Conservation (phyloP, 1,140 invertebrate genomes). For the Bombus balteatus region DNA sequence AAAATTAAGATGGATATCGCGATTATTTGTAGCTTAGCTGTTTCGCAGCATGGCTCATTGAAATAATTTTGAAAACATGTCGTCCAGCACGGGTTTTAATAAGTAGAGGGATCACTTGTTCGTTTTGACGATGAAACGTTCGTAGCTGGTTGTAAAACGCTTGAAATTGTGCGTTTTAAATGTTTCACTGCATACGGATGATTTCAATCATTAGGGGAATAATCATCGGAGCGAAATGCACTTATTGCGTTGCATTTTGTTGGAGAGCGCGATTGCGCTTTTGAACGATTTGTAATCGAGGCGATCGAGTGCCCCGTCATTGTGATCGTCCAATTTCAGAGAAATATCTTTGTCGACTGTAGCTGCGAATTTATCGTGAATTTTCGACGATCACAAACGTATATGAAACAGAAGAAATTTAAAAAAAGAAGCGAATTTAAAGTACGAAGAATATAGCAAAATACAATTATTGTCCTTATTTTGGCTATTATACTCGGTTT, state of each 20-base stretch:
- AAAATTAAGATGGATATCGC: not conserved
- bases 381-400: not conserved
- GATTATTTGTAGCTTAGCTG: not conserved
- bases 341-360: not conserved
- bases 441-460: not conserved
- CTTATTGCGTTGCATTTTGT: conserved; percentile 13
- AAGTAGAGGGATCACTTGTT: not conserved
- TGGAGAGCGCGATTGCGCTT: not conserved
- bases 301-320: not conserved
- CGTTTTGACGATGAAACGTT: not conserved
- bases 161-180: not conserved
- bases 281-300: conserved; percentile 28
- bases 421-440: not conserved
- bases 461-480: not conserved
- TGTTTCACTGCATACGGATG: not conserved
- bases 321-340: not conserved
- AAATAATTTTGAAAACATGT: not conserved
- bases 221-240: not conserved
- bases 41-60: not conserved
- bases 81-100: not conserved
- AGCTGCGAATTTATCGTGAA: no score
- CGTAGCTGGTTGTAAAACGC: not conserved
- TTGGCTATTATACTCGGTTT: no score
- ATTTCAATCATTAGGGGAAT: conserved; percentile 36
- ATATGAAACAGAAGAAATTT: not conserved